Percentiles rank a stretch among this genome's conserved stretches.
phyloP scores from a whole-genome alignment of 1,140 invertebrate species.

The Papilio helenus region DNA sequence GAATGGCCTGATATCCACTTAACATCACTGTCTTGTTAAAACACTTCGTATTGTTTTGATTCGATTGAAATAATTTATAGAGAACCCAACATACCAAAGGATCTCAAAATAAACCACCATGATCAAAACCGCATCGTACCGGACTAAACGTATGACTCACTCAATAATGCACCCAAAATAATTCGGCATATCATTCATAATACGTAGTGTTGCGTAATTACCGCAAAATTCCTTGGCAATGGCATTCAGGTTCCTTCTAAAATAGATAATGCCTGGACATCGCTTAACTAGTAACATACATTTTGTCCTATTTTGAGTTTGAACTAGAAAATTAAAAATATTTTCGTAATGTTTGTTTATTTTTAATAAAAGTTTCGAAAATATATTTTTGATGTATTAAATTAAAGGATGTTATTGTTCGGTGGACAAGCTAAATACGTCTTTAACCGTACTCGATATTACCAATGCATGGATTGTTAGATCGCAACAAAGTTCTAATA shows the following conservation, averaged over 20 bases:
- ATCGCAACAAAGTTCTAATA: too few relatives aligned
- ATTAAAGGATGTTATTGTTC: too few relatives aligned
- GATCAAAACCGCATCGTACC: slow-evolving; percentile 1
- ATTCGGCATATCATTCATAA: slow-evolving; percentile 46
- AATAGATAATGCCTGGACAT: slow-evolving; percentile 48
- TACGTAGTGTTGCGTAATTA: slow-evolving; percentile 52
- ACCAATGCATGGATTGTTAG: too few relatives aligned
- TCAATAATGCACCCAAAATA: slow-evolving; percentile 48
- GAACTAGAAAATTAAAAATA: not conserved
- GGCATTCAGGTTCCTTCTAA: slow-evolving; percentile 52
- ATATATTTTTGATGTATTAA: not conserved
- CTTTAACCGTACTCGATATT: too few relatives aligned
- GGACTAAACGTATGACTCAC: slow-evolving; percentile 48
- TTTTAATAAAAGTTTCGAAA: not conserved
- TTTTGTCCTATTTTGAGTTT: slow-evolving; percentile 1
- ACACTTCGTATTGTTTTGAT: not conserved
- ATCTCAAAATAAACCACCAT: slow-evolving; percentile 2
- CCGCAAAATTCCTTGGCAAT: slow-evolving; percentile 60
- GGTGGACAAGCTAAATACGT: too few relatives aligned
- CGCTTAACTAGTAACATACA: slow-evolving; percentile 25
- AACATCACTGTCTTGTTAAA: not conserved
- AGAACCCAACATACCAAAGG: not conserved
- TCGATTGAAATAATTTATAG: not conserved
- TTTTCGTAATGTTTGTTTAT: not conserved
- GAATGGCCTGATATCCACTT: too few relatives aligned